Evolutionary conservation across 2,797 vertebrate genomes (phyloP).

Genomic region (Mus minutoides): DNA sequence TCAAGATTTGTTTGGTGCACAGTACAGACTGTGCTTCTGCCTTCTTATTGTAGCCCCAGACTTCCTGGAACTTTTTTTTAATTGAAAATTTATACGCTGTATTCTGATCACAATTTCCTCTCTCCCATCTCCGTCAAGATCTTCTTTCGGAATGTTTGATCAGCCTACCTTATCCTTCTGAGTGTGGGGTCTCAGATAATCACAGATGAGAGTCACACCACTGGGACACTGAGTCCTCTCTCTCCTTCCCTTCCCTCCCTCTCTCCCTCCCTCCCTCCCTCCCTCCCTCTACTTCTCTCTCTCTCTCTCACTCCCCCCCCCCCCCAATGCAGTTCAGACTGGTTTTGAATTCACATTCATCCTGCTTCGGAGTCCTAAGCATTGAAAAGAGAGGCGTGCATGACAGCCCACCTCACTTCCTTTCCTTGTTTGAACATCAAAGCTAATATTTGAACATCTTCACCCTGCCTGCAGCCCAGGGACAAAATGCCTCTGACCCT

Average conservation of each 20-base stretch:
- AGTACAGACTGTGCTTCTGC: conserved; percentile 9
- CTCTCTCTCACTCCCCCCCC: background rate
- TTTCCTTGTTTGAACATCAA: conserved; percentile 36
- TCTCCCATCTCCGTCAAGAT: background rate
- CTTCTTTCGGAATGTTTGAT: background rate
- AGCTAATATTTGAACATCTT: conserved; percentile 52
- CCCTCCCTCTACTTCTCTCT: background rate
- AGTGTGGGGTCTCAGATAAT: background rate
- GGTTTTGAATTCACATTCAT: background rate
- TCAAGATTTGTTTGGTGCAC: background rate
- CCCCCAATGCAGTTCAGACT: background rate
- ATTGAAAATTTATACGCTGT: background rate
- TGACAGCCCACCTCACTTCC: background rate
- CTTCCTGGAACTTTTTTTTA: background rate
- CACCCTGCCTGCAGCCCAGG: conserved; percentile 18
- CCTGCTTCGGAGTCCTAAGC: background rate
- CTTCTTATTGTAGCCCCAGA: background rate
- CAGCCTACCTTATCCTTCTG: background rate
- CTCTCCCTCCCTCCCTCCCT: too few species aligned
- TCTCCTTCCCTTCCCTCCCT: background rate
- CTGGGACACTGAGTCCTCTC: background rate
- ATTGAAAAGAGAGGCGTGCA: background rate
- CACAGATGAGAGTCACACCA: background rate
- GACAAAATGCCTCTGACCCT: conserved; percentile 22
- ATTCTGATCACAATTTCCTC: background rate